Evolutionary conservation across 1,140 invertebrate genomes (phyloP), one percentile per base, ranked within the genome.

Genomic region (Halyomorpha halys): DNA sequence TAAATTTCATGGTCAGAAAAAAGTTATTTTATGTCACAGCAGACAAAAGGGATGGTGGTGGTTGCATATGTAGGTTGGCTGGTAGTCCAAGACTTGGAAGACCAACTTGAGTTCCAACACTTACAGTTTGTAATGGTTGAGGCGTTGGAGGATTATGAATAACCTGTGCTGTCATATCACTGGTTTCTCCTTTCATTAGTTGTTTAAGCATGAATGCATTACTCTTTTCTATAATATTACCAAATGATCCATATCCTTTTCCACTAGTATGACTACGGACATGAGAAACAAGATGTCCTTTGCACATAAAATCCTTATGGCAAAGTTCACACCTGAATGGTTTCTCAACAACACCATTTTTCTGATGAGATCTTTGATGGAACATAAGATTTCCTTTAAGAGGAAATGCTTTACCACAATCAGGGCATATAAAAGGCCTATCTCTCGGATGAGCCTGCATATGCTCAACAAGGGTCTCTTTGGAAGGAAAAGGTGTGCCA

Each of bases 271-370:
- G 94, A 25, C 90, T 92, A 62, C 91, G 82, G 69, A 91, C 81
- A 73, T 97, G 94, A 1, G 89, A 86, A 62, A 90, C 86, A 63
- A 97, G 80, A 77, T 97, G 93, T 16, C 71, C 92, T 79, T 98
- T 97, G 74, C 94, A 88, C 76, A 96, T 87, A 78, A 99, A 99
- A 69, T 94, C 90, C 76, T 98, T 98, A 27, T 90, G 88, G 73
- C 96, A 98, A 53, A 97, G 82, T 70, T 98, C 94, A 75, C 96
- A 98, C 27, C 89, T 81, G 76, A 93, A 98, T 0, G 94, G 93
- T 64, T 94, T 77, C 72, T 95, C 90, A 66, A 91, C 87, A 30
- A 89, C 89, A 66, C 81, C 81, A 25, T 84, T 84, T 72, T 90
- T 90, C 71, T 88, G 88, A 77, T 98, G 96, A 34, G 94, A 97